Evolutionary conservation across 2,113 vertebrate genomes (phyloP).

Genomic region (Coreoperca whiteheadi): DNA sequence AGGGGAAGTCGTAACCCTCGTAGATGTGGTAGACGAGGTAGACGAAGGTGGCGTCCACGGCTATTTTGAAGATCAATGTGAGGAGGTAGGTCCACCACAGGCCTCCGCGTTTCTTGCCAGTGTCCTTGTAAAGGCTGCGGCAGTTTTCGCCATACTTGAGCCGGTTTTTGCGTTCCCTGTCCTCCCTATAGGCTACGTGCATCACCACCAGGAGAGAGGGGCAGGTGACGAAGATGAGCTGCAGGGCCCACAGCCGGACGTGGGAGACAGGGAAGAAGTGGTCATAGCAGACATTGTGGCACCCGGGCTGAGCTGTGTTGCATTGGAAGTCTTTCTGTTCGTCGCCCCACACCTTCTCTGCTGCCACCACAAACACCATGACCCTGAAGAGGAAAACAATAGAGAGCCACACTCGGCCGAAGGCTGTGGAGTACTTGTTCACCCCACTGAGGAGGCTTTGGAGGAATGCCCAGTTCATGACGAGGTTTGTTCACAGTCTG

Average conservation of each 20-base stretch:
- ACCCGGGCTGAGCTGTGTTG: conserved; percentile 94
- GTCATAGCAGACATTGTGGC: conserved; percentile 94
- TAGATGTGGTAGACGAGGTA: conserved; percentile 90
- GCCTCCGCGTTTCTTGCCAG: conserved; percentile 92
- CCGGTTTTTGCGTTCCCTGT: conserved; percentile 83
- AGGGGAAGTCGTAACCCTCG: conserved; percentile 89
- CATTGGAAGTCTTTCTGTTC: conserved; percentile 96
- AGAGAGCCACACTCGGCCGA: conserved; percentile 95
- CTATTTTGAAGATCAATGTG: conserved; percentile 91
- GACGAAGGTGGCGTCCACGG: conserved; percentile 88
- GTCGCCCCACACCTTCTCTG: conserved; percentile 93
- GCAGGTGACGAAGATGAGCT: conserved; percentile 98
- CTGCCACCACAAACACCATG: conserved; percentile 94
- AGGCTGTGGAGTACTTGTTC: conserved; percentile 96
- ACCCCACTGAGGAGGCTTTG: conserved; percentile 91
- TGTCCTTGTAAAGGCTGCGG: conserved; percentile 82
- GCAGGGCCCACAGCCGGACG: conserved; percentile 95
- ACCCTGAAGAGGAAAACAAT: conserved; percentile 95
- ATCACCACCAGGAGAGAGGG: conserved; percentile 95
- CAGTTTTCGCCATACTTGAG: conserved; percentile 72
- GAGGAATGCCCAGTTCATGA: conserved; percentile 95
- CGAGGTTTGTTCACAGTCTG: conserved; percentile 46
- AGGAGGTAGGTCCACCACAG: conserved; percentile 97
- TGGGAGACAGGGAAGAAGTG: conserved; percentile 95
- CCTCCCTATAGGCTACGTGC: conserved; percentile 94